Evolutionary conservation across 2,797 vertebrate species (phyloP).

Genomic region (Gallinago solitaria): DNA sequence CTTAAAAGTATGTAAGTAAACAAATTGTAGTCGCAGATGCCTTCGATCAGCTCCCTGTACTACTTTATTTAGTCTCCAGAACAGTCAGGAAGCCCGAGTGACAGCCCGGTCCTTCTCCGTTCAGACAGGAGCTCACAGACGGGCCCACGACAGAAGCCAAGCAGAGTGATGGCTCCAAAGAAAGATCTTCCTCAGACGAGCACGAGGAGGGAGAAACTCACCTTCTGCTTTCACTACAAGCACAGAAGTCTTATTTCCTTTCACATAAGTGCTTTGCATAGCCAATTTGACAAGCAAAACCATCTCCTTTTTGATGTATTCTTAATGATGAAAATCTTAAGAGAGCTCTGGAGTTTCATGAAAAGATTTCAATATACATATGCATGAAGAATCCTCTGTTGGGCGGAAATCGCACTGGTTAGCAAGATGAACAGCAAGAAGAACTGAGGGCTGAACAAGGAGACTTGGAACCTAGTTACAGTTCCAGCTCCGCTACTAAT

Average conservation of each 20-base stretch:
- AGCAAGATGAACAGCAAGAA: neutral
- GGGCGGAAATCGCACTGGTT: neutral
- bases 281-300: slow-evolving; percentile 20
- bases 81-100: neutral
- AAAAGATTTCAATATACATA: neutral
- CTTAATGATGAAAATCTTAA: neutral
- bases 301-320: slow-evolving; percentile 14
- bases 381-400: neutral
- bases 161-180: neutral
- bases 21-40: neutral
- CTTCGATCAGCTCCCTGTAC: neutral
- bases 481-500: neutral
- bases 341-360: neutral
- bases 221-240: neutral
- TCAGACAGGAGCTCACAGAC: neutral
- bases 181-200: neutral
- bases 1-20: neutral
- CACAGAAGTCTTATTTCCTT: neutral
- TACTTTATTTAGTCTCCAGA: neutral
- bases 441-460: neutral
- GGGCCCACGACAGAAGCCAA: neutral
- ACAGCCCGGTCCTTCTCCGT: neutral
- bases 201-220: neutral
- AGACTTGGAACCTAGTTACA: neutral
- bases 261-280: neutral